Evolutionary conservation across 1,140 invertebrate genomes (phyloP).

Genomic region (honey bee (Apis mellifera)): Amel_HAv3.1 CM009934.2:11095501-11096000

Average conservation of each 20-base stretch:
- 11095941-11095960: not conserved
- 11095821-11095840: conserved; percentile 7
- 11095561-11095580: conserved; percentile 12
- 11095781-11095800: conserved; percentile 10
- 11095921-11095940: not conserved
- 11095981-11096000: not conserved
- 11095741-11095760: not conserved
- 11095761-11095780: not conserved
- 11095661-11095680: not conserved
- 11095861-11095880: conserved; percentile 63
- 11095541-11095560: conserved; percentile 38
- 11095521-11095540: not conserved
- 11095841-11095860: conserved; percentile 49
- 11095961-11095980: not conserved
- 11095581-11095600: not conserved
- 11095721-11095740: not conserved
- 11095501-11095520: conserved; percentile 46
- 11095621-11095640: not conserved
- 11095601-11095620: not conserved
- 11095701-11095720: not conserved
- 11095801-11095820: conserved; percentile 17
- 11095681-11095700: not conserved
- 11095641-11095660: not conserved
- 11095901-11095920: conserved; percentile 9
- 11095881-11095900: conserved; percentile 63